Evolutionary conservation across 2,797 vertebrate species (phyloP), one percentile per base, ranked within the genome.

Genomic region (Pantherophis vulpinus): DNA sequence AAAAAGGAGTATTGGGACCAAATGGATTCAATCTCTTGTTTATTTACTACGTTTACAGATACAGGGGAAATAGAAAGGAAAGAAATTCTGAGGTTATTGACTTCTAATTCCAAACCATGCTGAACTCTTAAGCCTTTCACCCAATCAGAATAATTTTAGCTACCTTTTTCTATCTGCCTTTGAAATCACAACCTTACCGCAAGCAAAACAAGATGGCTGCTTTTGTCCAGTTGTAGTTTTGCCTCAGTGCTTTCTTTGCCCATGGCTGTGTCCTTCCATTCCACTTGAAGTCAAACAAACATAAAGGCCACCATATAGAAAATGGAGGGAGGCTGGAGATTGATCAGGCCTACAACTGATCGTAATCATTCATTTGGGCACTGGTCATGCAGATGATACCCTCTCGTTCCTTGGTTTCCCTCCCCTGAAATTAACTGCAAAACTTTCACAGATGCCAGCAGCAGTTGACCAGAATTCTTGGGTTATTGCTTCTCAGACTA

Each of bases 401-500:
- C 95, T 97, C 95, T 66, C 14, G 3, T 74, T 54, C 37, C 54
- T 66, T 59, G n/a, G 20, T 70, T 55, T 47, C 29, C n/a, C n/a
- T 27, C 18, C 58, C 18, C 27, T 29, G 90, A 95, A 97, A 97
- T 97, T 98, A 98, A 98, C 97, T 98, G 98, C 97, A 97, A 97
- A 98, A 98, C 97, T 98, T 98, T 98, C 97, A 97, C 97, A 98
- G 98, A 98, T 98, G 97, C 98, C 97, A 97, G 96, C 97, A 97
- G 97, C 98, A 97, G 97, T 98, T 98, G 98, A 98, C 98, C 98
- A 98, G 97, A 97, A 97, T 97, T 97, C 97, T 97, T 97, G 97
- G 97, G 97, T 98, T 98, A 98, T 97, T 97, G 96, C 97, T 98
- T 98, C 97, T 98, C 98, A 98, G 97, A 97, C 98, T 98, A 97